phyloP scores from a whole-genome alignment of 1,140 invertebrate genomes.

The Plodia interpunctella region DNA sequence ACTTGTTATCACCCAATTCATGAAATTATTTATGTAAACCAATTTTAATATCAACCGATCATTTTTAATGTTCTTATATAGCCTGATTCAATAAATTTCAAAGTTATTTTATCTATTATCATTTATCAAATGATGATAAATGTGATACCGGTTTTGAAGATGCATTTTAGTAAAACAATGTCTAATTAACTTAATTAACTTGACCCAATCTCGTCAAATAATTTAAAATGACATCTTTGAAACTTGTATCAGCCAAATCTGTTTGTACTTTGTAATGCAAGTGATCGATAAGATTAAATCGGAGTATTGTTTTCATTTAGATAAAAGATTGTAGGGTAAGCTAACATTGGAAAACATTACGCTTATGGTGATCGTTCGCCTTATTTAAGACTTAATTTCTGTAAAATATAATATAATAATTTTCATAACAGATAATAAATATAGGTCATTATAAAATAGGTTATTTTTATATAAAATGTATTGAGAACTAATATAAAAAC shows the following conservation, averaged over 20 bases:
- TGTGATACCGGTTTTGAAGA: neutral
- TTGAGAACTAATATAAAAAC: slow-evolving; percentile 11
- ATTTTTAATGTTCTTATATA: too few relatives aligned
- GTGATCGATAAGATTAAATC: neutral
- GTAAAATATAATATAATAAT: slow-evolving; percentile 10
- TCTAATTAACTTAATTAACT: too few relatives aligned
- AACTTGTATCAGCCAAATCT: neutral
- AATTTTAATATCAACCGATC: too few relatives aligned
- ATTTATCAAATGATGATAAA: too few relatives aligned
- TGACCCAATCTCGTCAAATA: too few relatives aligned
- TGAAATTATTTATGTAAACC: too few relatives aligned
- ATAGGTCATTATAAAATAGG: slow-evolving; percentile 6
- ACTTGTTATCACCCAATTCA: too few relatives aligned
- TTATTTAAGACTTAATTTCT: slow-evolving; percentile 10
- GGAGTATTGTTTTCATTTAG: slow-evolving; percentile 4
- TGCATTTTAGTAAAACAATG: neutral
- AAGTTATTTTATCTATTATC: too few relatives aligned
- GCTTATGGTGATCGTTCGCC: slow-evolving; percentile 9
- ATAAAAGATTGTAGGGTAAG: slow-evolving; percentile 1
- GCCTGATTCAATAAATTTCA: too few relatives aligned
- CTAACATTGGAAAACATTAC: slow-evolving; percentile 8
- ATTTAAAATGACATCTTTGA: neutral
- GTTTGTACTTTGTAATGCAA: neutral
- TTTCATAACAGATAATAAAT: slow-evolving; percentile 9
- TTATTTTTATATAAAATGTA: slow-evolving; percentile 13